A percentile compares a stretch with the other conserved stretches of the same genome.
Evolutionary conservation across 2,888 invertebrate genomes (phyloP).

Genomic region (Ichneumon xanthorius): DNA sequence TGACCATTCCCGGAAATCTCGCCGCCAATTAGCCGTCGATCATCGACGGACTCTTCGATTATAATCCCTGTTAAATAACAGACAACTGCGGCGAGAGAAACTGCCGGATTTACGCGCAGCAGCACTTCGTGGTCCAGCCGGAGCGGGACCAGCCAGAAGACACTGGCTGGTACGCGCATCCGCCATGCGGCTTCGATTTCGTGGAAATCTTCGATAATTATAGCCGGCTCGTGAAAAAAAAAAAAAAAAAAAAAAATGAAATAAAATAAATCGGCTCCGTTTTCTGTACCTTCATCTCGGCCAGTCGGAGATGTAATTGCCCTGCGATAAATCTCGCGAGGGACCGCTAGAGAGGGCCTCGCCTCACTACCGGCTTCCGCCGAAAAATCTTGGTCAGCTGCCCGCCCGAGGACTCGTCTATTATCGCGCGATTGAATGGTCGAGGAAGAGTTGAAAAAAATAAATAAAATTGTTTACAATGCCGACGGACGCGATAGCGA

Average conservation of each 20-base stretch:
- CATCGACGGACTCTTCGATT: constrained; percentile 55
- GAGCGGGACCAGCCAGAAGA: constrained; percentile 50
- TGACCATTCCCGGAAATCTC: constrained; percentile 64
- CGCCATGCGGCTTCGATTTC: constrained; percentile 59
- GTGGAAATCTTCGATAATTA: constrained; percentile 71
- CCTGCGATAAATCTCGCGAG: constrained; percentile 65
- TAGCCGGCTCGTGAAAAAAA: constrained; percentile 65
- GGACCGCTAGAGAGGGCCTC: constrained; percentile 3
- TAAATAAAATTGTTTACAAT: constrained; percentile 74
- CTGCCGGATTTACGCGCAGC: constrained; percentile 65
- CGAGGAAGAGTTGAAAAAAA: neutral
- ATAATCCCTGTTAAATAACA: constrained; percentile 44
- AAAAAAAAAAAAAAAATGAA: neutral
- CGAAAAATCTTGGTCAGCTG: constrained; percentile 51
- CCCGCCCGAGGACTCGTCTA: constrained; percentile 6
- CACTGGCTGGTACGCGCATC: constrained; percentile 27
- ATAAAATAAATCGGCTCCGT: constrained; percentile 16
- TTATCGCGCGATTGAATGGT: neutral
- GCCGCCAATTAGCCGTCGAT: constrained; percentile 60
- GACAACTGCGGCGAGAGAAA: constrained; percentile 9
- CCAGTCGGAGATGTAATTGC: constrained; percentile 61
- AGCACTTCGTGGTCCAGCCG: neutral
- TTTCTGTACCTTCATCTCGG: constrained; percentile 33
- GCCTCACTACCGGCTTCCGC: constrained; percentile 49
- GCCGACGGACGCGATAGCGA: constrained; percentile 71